phyloP scores from a whole-genome alignment of 2,888 invertebrate species.

The Papilio gigon region DNA sequence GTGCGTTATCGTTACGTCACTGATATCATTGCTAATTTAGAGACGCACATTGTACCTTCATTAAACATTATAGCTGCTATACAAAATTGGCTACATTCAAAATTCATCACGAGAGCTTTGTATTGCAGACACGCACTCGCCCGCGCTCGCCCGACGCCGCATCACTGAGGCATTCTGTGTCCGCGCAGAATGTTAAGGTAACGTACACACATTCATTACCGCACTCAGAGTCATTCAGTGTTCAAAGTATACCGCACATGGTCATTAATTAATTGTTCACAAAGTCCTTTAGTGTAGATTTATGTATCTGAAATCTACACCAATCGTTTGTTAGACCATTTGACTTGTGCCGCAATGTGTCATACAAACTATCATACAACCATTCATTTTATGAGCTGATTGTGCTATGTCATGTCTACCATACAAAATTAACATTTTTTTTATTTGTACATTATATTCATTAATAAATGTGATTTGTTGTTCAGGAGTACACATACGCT shows the following conservation, averaged over 20 bases:
- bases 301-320: no score
- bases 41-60: neutral
- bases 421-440: no score
- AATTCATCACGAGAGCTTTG: slow-evolving; percentile 41
- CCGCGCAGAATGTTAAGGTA: slow-evolving; percentile 88
- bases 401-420: no score
- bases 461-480: neutral
- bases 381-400: neutral
- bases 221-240: neutral
- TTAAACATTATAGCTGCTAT: no score
- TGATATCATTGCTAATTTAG: neutral
- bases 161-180: slow-evolving; percentile 85
- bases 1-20: neutral
- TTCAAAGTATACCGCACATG: no score
- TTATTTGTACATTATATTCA: no score
- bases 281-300: neutral
- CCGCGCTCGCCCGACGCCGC: slow-evolving; percentile 75
- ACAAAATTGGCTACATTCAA: neutral
- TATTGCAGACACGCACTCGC: slow-evolving; percentile 53
- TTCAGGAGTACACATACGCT: slow-evolving; percentile 68
- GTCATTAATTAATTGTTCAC: no score
- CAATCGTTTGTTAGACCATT: no score
- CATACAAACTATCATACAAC: neutral
- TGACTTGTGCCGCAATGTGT: no score
- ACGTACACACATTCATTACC: slow-evolving; percentile 9